Evolutionary conservation across 2,113 vertebrate genomes (phyloP).

Genomic region (Neoarius graeffei): DNA sequence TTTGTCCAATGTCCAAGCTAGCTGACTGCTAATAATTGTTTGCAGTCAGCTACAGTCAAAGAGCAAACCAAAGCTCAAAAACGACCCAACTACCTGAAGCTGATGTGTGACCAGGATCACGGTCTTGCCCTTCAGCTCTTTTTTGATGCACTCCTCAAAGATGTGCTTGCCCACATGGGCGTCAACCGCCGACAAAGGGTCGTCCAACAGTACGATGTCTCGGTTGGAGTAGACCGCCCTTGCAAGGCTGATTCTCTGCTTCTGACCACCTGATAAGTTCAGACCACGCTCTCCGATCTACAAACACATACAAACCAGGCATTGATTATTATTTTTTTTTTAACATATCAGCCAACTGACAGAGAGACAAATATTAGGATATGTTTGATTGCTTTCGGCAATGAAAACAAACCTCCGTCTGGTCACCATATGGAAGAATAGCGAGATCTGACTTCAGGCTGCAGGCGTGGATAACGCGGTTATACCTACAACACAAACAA

Average conservation of each 20-base stretch:
- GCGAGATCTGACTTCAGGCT: slow-evolving; percentile 71
- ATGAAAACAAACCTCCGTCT: slow-evolving; percentile 73
- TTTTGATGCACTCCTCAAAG: slow-evolving; percentile 79
- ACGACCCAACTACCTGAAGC: slow-evolving; percentile 70
- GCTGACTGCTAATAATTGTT: background rate
- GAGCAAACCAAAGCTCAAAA: background rate
- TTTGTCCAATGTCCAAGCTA: background rate
- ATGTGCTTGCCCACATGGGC: slow-evolving; percentile 75
- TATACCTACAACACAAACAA: slow-evolving; percentile 66
- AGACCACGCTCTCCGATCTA: slow-evolving; percentile 77
- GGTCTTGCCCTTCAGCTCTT: slow-evolving; percentile 72
- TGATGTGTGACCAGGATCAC: slow-evolving; percentile 77
- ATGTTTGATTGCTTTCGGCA: background rate
- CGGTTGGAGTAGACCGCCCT: slow-evolving; percentile 74
- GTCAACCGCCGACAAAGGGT: slow-evolving; percentile 79
- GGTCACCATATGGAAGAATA: slow-evolving; percentile 73
- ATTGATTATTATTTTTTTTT: background rate
- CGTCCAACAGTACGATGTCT: slow-evolving; percentile 77
- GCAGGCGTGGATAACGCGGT: slow-evolving; percentile 67
- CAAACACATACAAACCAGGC: slow-evolving; percentile 6
- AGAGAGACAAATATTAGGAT: background rate
- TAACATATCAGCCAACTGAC: too few species aligned
- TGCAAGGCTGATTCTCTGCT: slow-evolving; percentile 78
- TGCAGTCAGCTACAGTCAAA: too few species aligned
- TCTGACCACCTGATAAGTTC: slow-evolving; percentile 80